Evolutionary conservation across 2,888 invertebrate genomes (phyloP).

Genomic region (Aethes cnicana): DNA sequence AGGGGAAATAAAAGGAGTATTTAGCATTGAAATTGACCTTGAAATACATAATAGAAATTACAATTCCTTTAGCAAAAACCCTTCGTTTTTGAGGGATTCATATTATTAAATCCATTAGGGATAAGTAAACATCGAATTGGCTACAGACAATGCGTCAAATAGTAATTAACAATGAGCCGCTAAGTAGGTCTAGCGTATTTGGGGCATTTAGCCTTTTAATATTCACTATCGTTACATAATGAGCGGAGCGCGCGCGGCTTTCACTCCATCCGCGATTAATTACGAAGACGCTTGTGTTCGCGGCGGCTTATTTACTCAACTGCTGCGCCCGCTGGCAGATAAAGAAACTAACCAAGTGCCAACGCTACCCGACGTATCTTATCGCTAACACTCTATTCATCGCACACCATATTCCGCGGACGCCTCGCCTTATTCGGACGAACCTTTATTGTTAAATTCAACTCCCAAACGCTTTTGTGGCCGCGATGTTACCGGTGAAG

Average conservation of each 20-base stretch:
- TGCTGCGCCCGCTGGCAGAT: conserved; percentile 76
- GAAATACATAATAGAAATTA: too few relatives aligned
- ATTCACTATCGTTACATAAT: conserved; percentile 80
- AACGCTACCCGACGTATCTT: conserved; percentile 72
- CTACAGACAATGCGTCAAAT: conserved; percentile 16
- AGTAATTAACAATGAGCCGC: conserved; percentile 52
- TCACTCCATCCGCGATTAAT: conserved; percentile 75
- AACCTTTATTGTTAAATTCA: conserved; percentile 78
- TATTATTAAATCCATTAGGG: conserved; percentile 10
- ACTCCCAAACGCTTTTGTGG: conserved; percentile 66
- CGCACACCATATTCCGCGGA: conserved; percentile 76
- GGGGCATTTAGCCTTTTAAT: conserved; percentile 71
- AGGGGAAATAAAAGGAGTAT: too few relatives aligned
- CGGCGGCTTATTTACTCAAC: conserved; percentile 75
- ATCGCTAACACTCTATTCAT: conserved; percentile 77
- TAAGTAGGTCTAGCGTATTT: conserved; percentile 59
- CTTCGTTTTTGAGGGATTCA: too few relatives aligned
- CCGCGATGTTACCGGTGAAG: conserved; percentile 78
- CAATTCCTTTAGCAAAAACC: too few relatives aligned
- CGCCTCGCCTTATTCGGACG: conserved; percentile 75
- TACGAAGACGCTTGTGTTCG: conserved; percentile 72
- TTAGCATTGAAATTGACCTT: too few relatives aligned
- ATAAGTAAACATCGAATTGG: conserved; percentile 47
- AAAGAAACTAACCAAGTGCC: conserved; percentile 72
- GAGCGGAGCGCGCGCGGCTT: conserved; percentile 61